phyloP scores from a whole-genome alignment of 1,140 invertebrate species.

The Aphidius ervi region DNA sequence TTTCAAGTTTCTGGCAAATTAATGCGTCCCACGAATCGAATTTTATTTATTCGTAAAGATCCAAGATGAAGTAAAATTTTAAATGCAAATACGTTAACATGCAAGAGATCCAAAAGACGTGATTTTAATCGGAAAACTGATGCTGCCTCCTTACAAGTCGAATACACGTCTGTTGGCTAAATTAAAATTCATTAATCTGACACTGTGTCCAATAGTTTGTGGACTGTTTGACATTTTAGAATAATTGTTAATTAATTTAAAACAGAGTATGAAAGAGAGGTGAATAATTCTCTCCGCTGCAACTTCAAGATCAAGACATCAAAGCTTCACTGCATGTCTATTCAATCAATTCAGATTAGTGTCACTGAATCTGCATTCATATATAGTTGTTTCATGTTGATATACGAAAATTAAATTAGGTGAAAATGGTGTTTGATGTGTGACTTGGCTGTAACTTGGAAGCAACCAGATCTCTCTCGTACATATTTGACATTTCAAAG shows the following conservation, averaged over 20 bases:
- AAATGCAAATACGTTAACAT: too few relatives aligned
- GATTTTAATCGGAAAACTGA: neutral
- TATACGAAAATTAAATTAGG: too few relatives aligned
- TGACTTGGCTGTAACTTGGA: too few relatives aligned
- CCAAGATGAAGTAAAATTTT: too few relatives aligned
- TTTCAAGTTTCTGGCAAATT: constrained; percentile 36
- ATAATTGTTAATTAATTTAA: constrained; percentile 31
- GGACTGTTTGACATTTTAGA: constrained; percentile 28
- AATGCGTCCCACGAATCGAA: constrained; percentile 24
- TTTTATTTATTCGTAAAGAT: neutral
- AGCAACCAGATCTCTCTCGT: too few relatives aligned
- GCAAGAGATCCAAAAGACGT: neutral
- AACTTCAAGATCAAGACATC: constrained; percentile 22
- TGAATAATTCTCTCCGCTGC: too few relatives aligned
- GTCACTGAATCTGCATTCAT: too few relatives aligned
- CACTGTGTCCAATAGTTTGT: constrained; percentile 26
- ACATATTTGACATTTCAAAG: too few relatives aligned
- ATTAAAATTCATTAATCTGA: neutral
- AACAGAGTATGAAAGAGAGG: constrained; percentile 16
- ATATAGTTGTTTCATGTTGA: too few relatives aligned
- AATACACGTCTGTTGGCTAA: too few relatives aligned
- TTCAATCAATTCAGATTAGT: too few relatives aligned
- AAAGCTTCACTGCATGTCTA: constrained; percentile 24
- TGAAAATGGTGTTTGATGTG: too few relatives aligned
- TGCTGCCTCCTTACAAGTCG: neutral